Conservation (phyloP, 64 coral and sea anemone species). For the Actinia tenebrosa region DNA sequence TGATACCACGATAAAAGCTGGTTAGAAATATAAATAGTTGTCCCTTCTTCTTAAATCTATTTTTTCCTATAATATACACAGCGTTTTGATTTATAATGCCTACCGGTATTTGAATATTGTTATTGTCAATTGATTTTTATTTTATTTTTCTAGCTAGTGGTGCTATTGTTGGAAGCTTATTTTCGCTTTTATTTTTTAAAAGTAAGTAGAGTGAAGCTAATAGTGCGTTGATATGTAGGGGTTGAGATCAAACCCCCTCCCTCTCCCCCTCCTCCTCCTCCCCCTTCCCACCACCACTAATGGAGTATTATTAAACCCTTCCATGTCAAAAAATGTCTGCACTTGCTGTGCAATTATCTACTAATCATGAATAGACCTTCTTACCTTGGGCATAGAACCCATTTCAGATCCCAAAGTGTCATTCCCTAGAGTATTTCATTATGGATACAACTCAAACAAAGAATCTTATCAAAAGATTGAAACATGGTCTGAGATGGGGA, state of each 20-base stretch:
- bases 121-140: neutral
- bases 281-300: too few relatives aligned
- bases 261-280: too few relatives aligned
- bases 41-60: neutral
- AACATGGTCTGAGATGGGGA: too few relatives aligned
- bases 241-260: too few relatives aligned
- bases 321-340: too few relatives aligned
- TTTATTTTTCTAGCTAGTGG: conserved; percentile 67
- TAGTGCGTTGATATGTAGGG: neutral
- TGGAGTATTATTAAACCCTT: too few relatives aligned
- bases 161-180: conserved; percentile 56
- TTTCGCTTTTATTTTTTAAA: conserved; percentile 96
- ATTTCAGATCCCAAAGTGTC: too few relatives aligned
- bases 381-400: too few relatives aligned
- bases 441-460: neutral
- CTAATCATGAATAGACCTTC: too few relatives aligned
- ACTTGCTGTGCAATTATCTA: too few relatives aligned
- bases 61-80: neutral
- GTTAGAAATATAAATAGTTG: conserved; percentile 10
- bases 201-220: conserved; percentile 50
- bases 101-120: neutral
- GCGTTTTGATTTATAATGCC: neutral
- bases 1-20: conserved; percentile 83
- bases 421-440: too few relatives aligned
- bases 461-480: too few relatives aligned